These are phyloP conservation scores for Phyto melanocephala DNA, from an alignment of 2,888 invertebrate genomes.

Conservation along the genomic window DNA sequence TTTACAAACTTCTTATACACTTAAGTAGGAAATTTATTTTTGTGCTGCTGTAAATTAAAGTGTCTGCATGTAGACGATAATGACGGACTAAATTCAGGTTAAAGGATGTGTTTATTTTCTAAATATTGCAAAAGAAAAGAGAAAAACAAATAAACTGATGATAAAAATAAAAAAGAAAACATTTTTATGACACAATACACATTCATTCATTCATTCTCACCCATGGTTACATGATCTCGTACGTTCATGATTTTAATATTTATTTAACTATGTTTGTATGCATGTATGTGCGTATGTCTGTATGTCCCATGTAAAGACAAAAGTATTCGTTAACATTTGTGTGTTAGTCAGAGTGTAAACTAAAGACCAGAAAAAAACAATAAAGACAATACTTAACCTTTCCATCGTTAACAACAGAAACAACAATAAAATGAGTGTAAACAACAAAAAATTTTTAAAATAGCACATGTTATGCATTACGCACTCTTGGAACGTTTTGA, in stretches of 20 bases:
- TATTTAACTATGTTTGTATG: no score
- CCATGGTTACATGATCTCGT: neutral
- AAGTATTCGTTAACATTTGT: neutral
- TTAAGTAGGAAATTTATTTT: neutral
- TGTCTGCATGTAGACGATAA: neutral
- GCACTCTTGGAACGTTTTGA: neutral
- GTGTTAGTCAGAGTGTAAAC: neutral
- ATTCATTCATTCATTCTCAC: neutral
- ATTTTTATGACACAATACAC: neutral
- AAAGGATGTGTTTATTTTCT: neutral
- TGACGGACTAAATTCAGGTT: neutral
- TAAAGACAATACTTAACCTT: slow-evolving; percentile 8
- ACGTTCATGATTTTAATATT: neutral
- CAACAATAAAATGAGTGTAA: neutral
- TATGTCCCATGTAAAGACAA: no score
- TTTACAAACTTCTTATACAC: neutral
- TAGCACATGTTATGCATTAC: neutral
- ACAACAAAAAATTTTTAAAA: neutral
- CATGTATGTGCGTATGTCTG: no score
- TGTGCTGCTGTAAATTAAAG: neutral
- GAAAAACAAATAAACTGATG: neutral
- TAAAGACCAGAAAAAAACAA: neutral
- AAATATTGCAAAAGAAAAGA: neutral
- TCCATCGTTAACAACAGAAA: neutral
- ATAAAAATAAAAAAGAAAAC: neutral